Percentiles rank a stretch among this genome's conserved stretches.
These are phyloP conservation scores for Phthorimaea operculella DNA, from an alignment of 1,140 invertebrate genomes.

Conservation along the genomic window DNA sequence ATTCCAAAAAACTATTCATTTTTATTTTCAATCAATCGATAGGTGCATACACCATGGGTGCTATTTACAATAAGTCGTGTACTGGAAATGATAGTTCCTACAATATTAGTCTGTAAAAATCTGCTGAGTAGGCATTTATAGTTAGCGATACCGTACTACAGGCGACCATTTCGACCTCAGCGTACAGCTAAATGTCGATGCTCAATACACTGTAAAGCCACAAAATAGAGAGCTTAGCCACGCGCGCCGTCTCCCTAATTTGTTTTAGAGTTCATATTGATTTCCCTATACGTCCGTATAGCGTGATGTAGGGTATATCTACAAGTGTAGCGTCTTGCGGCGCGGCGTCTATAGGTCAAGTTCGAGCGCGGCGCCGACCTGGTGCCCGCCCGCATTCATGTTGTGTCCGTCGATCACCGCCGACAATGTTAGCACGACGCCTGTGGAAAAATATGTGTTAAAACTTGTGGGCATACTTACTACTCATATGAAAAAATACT, in stretches of 20 bases:
- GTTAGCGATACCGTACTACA: too few species aligned
- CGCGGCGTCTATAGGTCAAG: constrained; percentile 87
- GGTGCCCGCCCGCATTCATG: constrained; percentile 97
- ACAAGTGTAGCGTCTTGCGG: too few species aligned
- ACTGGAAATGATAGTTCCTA: neutral
- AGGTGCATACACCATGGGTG: constrained; percentile 51
- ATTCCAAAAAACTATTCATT: constrained; percentile 61
- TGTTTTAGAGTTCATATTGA: constrained; percentile 29
- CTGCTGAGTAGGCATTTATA: too few species aligned
- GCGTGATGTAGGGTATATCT: constrained; percentile 45
- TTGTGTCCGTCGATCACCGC: constrained; percentile 96
- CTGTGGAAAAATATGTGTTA: constrained; percentile 66
- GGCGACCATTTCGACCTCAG: too few species aligned
- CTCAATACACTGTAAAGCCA: constrained; percentile 35
- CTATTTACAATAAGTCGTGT: constrained; percentile 54
- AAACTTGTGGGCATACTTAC: too few species aligned
- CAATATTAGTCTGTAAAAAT: too few species aligned
- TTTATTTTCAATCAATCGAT: constrained; percentile 63
- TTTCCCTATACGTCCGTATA: constrained; percentile 38
- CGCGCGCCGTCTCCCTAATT: too few species aligned
- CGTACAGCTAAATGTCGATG: constrained; percentile 15
- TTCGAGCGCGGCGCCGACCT: constrained; percentile 92
- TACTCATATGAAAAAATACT: too few species aligned
- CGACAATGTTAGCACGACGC: constrained; percentile 90
- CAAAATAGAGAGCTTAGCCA: too few species aligned